These are phyloP conservation scores for Balaenoptera acutorostrata DNA, from an alignment of 2,113 vertebrate species.

Conservation along the genomic window DNA sequence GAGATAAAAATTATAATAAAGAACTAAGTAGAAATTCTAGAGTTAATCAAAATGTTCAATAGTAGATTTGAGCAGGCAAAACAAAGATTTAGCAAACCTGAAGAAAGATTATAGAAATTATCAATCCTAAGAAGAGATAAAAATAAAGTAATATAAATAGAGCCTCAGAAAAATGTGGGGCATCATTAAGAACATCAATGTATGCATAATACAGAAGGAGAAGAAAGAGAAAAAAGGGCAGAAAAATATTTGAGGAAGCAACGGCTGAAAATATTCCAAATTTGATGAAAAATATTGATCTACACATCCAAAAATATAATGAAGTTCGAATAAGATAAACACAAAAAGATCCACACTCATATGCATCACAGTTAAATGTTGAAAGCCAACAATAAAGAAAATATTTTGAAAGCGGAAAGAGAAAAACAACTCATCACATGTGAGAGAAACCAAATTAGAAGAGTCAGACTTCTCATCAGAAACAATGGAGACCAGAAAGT, in stretches of 20 bases:
- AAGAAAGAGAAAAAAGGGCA: background rate
- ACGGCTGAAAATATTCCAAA: background rate
- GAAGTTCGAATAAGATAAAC: background rate
- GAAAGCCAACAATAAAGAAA: background rate
- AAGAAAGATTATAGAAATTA: background rate
- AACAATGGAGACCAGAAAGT: background rate
- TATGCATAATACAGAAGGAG: background rate
- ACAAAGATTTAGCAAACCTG: background rate
- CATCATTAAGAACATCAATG: background rate
- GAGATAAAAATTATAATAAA: background rate
- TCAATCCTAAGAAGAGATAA: background rate
- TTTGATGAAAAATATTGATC: background rate
- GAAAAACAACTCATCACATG: background rate
- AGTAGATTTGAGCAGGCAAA: background rate
- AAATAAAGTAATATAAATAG: background rate
- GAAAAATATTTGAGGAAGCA: background rate
- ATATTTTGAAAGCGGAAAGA: background rate
- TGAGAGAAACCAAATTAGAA: background rate
- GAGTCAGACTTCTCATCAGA: background rate
- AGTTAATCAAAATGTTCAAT: background rate
- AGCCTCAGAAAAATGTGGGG: background rate
- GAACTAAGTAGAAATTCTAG: background rate
- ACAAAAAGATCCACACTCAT: background rate
- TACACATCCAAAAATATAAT: background rate
- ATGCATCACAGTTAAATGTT: background rate